A percentile compares a stretch with the other conserved stretches of the same genome.
Evolutionary conservation across 2,113 vertebrate species (phyloP).

Genomic region (Anthoscopus minutus): DNA sequence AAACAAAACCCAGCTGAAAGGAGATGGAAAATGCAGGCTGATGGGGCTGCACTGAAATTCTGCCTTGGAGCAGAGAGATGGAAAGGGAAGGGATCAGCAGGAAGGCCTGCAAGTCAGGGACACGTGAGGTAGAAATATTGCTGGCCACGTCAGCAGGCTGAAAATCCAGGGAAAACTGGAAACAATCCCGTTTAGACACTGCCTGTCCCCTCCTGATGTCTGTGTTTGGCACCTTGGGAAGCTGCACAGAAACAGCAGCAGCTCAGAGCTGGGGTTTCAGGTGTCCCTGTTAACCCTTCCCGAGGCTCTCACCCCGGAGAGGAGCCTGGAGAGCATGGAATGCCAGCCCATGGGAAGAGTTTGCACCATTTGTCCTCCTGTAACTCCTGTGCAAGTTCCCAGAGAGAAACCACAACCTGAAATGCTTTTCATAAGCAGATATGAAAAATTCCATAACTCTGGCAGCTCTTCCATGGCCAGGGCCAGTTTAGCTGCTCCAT

Average conservation of each 20-base stretch:
- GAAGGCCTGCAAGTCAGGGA: background rate
- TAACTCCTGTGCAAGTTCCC: background rate
- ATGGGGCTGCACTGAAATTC: background rate
- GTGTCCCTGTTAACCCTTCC: too few species aligned
- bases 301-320: rapidly evolving
- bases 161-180: background rate
- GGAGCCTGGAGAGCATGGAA: rapidly evolving
- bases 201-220: background rate
- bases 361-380: background rate
- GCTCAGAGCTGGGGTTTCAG: background rate
- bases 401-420: background rate
- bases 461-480: rapidly evolving
- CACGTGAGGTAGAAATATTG: rapidly evolving
- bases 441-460: rapidly evolving
- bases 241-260: rapidly evolving
- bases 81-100: background rate
- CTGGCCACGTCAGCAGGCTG: background rate
- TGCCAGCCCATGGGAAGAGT: background rate
- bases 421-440: background rate
- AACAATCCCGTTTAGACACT: rapidly evolving
- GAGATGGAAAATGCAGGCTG: background rate
- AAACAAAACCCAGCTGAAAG: background rate
- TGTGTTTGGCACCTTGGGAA: rapidly evolving
- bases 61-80: background rate
- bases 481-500: background rate